phyloP scores from a whole-genome alignment of 2,888 invertebrate species.

The Aelia acuminata region DNA sequence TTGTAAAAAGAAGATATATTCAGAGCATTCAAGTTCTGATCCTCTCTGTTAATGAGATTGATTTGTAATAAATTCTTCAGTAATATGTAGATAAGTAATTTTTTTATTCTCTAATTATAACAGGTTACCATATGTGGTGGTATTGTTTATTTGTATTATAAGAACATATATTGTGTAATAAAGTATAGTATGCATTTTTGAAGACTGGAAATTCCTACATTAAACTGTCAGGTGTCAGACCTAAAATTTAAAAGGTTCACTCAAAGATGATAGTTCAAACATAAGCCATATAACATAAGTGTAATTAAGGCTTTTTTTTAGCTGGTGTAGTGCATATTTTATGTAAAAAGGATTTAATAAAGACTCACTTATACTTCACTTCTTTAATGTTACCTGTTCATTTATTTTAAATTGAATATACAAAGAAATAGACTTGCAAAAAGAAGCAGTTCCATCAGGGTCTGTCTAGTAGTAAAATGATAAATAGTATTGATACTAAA shows the following conservation, averaged over 20 bases:
- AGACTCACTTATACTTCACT: not conserved
- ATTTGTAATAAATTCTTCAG: not conserved
- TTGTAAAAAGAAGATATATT: not conserved
- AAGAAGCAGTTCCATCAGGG: too few species aligned
- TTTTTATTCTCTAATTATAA: not conserved
- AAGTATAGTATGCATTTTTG: not conserved
- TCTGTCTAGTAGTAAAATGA: too few species aligned
- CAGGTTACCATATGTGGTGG: not conserved
- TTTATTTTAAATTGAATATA: not conserved
- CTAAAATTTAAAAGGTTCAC: not conserved
- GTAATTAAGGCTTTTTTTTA: not conserved
- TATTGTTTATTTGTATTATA: constrained; percentile 24
- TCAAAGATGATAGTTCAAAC: not conserved
- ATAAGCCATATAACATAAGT: not conserved
- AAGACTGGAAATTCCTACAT: not conserved
- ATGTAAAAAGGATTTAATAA: constrained; percentile 1
- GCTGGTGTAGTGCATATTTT: constrained; percentile 24
- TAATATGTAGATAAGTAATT: not conserved
- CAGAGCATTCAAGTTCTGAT: not conserved
- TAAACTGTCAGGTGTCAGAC: not conserved
- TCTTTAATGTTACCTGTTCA: not conserved
- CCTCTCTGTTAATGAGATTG: not conserved
- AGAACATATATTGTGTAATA: not conserved
- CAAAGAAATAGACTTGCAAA: too few species aligned
- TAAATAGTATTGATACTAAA: too few species aligned